Conservation (phyloP, 2,113 vertebrate species). For the Panurus biarmicus region DNA sequence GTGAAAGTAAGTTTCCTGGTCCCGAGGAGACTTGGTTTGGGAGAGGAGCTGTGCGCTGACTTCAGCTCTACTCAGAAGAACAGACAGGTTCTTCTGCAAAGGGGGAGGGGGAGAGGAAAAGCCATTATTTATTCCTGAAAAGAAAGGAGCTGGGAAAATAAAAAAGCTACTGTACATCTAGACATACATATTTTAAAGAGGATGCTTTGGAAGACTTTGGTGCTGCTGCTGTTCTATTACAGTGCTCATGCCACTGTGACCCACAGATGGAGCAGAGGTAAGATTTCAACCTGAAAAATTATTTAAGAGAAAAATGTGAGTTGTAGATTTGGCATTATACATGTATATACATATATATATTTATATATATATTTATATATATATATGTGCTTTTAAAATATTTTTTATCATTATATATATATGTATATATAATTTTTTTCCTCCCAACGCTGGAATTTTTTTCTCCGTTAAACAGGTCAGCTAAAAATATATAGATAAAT, state of each 20-base stretch:
- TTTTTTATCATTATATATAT: too few species aligned
- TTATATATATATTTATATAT: not conserved
- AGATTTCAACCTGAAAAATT: slow-evolving; percentile 55
- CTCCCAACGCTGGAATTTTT: not conserved
- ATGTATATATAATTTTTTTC: not conserved
- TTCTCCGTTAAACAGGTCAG: not conserved
- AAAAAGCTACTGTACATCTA: not conserved
- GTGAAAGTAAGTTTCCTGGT: slow-evolving; percentile 69
- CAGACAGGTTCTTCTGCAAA: slow-evolving; percentile 15
- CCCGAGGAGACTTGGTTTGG: slow-evolving; percentile 63
- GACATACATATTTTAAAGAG: not conserved
- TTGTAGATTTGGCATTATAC: not conserved
- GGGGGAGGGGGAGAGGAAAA: not conserved
- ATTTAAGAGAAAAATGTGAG: not conserved
- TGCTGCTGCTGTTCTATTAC: slow-evolving; percentile 68
- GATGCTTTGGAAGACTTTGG: slow-evolving; percentile 67
- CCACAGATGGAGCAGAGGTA: slow-evolving; percentile 72
- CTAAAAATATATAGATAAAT: not conserved
- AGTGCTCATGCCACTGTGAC: slow-evolving; percentile 54
- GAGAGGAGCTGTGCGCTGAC: slow-evolving; percentile 36
- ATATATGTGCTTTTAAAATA: too few species aligned
- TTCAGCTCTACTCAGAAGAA: slow-evolving; percentile 33
- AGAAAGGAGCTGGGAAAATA: not conserved
- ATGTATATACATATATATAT: not conserved
- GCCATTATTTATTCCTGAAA: not conserved